Conservation (phyloP, 2,888 invertebrate genomes). For the Stenchaetothrips biformis region DNA sequence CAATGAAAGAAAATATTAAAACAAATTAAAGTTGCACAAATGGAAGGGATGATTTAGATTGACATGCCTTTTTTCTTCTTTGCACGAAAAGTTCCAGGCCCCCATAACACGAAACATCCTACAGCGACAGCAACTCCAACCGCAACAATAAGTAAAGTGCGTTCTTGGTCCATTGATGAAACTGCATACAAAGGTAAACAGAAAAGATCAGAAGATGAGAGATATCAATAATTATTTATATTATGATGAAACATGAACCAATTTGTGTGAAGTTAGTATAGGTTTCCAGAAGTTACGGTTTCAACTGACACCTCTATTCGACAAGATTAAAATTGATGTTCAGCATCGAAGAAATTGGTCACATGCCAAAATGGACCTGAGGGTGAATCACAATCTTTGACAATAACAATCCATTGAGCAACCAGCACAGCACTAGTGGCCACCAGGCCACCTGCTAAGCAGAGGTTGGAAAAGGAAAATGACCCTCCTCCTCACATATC, state of each 20-base stretch:
- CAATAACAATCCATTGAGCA: background rate
- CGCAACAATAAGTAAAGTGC: constrained; percentile 71
- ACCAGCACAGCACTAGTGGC: background rate
- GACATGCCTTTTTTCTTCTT: constrained; percentile 34
- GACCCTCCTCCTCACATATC: background rate
- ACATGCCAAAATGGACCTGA: background rate
- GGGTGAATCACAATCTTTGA: background rate
- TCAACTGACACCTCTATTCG: background rate
- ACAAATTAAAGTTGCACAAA: constrained; percentile 29
- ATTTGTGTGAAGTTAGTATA: background rate
- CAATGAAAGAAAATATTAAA: background rate
- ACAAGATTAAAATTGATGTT: background rate
- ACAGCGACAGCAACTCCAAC: constrained; percentile 75
- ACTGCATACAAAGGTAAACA: background rate
- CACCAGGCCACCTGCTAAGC: background rate
- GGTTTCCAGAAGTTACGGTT: background rate
- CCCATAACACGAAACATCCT: constrained; percentile 80
- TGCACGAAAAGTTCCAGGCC: constrained; percentile 52
- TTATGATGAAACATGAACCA: background rate
- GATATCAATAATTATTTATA: background rate
- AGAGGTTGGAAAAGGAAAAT: background rate
- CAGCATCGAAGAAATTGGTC: background rate
- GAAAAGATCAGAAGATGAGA: background rate
- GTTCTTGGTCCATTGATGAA: constrained; percentile 62
- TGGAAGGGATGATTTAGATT: constrained; percentile 20